These are phyloP conservation scores for Molanna angustata DNA, from an alignment of 2,888 invertebrate species.

Conservation along the genomic window DNA sequence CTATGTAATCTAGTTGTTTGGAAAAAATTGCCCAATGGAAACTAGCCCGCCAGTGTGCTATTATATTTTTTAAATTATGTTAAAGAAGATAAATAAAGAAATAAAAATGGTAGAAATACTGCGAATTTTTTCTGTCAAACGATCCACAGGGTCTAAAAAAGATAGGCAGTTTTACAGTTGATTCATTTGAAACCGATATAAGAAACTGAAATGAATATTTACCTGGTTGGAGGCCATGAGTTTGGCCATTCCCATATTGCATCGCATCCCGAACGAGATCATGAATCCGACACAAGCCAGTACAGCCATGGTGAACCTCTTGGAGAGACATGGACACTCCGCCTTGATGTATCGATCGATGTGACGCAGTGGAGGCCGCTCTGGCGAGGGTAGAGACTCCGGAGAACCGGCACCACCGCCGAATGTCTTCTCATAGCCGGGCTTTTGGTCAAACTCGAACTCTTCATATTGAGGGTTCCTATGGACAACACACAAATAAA, in stretches of 20 bases:
- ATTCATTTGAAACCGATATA: not conserved
- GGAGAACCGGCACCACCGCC: constrained; percentile 65
- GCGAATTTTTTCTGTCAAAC: not conserved
- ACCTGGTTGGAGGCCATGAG: constrained; percentile 70
- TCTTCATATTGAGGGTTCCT: constrained; percentile 64
- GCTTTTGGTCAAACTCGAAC: constrained; percentile 60
- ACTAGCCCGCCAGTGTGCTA: too few species aligned
- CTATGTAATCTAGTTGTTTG: too few species aligned
- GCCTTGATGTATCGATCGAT: constrained; percentile 86
- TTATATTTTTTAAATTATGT: not conserved
- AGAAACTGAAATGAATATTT: constrained; percentile 37
- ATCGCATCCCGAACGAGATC: constrained; percentile 96
- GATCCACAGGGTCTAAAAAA: not conserved
- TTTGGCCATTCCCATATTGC: constrained; percentile 98
- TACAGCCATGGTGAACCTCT: constrained; percentile 83
- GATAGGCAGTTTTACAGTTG: not conserved
- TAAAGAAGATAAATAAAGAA: not conserved
- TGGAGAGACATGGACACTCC: constrained; percentile 81
- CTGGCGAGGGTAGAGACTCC: constrained; percentile 78
- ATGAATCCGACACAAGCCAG: constrained; percentile 87
- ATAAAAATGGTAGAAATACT: not conserved
- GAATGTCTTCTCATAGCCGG: constrained; percentile 57
- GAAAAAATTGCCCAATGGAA: too few species aligned
- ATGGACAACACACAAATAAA: constrained; percentile 24
- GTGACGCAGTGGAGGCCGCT: constrained; percentile 79